Percentiles rank a stretch among this genome's conserved stretches.
Evolutionary conservation across 2,797 vertebrate genomes (phyloP).

Genomic region (Calcarius lapponicus): DNA sequence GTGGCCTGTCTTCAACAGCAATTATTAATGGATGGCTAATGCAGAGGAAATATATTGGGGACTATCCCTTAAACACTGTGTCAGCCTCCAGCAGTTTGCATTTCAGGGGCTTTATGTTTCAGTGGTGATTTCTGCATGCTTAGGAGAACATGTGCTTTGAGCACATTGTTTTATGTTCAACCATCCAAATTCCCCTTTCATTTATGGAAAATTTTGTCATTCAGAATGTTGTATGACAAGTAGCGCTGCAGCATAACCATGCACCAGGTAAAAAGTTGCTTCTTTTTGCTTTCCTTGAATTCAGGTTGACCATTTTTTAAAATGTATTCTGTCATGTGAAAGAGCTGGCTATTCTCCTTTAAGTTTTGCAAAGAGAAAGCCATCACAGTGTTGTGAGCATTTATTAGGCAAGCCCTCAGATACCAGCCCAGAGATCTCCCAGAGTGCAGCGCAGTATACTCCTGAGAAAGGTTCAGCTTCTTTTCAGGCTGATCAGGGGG

Average conservation of each 20-base stretch:
- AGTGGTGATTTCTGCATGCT: background rate
- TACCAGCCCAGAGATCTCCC: background rate
- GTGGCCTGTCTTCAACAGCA: background rate
- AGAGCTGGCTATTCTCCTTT: background rate
- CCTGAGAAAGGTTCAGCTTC: background rate
- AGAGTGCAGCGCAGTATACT: background rate
- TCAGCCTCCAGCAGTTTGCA: background rate
- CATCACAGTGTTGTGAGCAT: background rate
- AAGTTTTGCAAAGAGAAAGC: background rate
- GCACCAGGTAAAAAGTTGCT: background rate
- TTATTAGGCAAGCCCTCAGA: background rate
- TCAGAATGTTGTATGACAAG: background rate
- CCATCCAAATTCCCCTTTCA: background rate
- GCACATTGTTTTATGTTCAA: background rate
- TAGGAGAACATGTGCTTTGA: no score
- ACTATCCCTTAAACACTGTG: background rate
- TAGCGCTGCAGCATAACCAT: fast-evolving
- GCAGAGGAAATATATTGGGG: background rate
- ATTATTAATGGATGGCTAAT: background rate
- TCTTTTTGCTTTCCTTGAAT: background rate
- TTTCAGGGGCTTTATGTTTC: background rate
- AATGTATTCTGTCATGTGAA: background rate
- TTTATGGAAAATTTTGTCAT: background rate
- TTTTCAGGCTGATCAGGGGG: background rate
- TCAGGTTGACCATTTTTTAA: background rate